Evolutionary conservation across 1,140 invertebrate species (phyloP).

Genomic region (Leptestheria dahalacensis): DNA sequence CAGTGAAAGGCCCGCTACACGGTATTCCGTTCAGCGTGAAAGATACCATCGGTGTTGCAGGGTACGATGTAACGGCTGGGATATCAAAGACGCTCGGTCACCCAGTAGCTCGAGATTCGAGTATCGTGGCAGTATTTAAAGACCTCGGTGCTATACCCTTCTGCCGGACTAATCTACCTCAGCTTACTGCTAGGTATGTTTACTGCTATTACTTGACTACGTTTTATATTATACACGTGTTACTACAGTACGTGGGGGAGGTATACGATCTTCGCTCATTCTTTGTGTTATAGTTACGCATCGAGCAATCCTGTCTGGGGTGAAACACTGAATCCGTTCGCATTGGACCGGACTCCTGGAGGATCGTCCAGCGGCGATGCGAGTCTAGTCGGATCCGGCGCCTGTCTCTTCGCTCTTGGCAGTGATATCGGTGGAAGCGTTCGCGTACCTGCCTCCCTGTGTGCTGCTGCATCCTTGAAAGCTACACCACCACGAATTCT

Average conservation of each 20-base stretch:
- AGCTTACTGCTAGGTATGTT: conserved; percentile 22
- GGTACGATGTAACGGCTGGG: conserved; percentile 31
- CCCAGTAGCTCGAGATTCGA: conserved; percentile 25
- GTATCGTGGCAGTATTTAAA: conserved; percentile 23
- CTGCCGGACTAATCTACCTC: conserved; percentile 33
- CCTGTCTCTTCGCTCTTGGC: no score
- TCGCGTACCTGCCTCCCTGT: conserved; percentile 41
- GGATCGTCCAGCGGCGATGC: conserved; percentile 27
- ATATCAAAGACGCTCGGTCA: conserved; percentile 26
- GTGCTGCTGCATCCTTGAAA: conserved; percentile 41
- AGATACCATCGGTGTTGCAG: conserved; percentile 26
- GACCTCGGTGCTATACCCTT: conserved; percentile 31
- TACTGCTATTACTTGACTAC: no score
- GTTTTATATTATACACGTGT: no score
- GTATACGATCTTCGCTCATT: no score
- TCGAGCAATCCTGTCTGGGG: conserved; percentile 34
- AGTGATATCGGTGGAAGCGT: conserved; percentile 42
- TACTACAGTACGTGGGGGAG: no score
- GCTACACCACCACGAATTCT: conserved; percentile 22
- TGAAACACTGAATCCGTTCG: conserved; percentile 28
- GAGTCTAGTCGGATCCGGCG: conserved; percentile 28
- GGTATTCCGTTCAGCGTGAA: conserved; percentile 29
- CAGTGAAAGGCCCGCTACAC: conserved; percentile 24
- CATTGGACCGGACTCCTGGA: conserved; percentile 24
- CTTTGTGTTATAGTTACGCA: conserved; percentile 23